Base-by-base conservation (phyloP, 2,797 vertebrate genomes). In the Ficedula albicollis region DNA sequence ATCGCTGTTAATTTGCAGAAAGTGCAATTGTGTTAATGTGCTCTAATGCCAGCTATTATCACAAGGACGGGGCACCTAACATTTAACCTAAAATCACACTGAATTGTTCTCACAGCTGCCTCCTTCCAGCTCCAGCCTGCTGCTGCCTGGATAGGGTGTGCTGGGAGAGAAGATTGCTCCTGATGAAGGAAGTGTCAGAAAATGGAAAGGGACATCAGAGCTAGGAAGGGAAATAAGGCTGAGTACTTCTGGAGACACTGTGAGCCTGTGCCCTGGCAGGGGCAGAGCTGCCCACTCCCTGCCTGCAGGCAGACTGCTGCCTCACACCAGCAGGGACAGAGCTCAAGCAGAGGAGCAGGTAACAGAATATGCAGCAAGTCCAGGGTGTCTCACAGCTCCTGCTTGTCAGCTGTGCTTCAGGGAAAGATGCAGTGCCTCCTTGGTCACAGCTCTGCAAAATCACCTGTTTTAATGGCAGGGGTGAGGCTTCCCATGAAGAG, bases 11-110 rank as follows among this genome's bases (percentile, higher is more conserved):
- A 93, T 95, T 78, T 13, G 13, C 76, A 56, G 78, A 34, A 36
- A 92, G 73, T 72, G 84, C 89, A 81, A 39, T 92, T 69, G 82
- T 92, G 92, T 43, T 94, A 90, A 97, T 90, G 72, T 4, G 26
- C 68, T 94, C 60, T 87, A 93, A 92, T 64, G 60, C 70, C 51
- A 66, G 75, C 6, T 3, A 90, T 95, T 93, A 95, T 55, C 72
- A 55, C 77, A 89, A 89, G 81, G 89, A 90, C 0, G 1, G 69
- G 88, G 82, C 87, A 80, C 30, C 56, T n/a, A 60, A 83, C 75
- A 64, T 72, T 59, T 93, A 84, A 90, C 90, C 86, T 52, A n/a
- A 80, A 79, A 91, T 77, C 13, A 3, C 77, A n/a, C 41, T 39
- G 48, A 82, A 91, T 76, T 86, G 29, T 89, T 90, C 80, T 73